Evolutionary conservation across 2,888 invertebrate genomes (phyloP), one percentile per base, ranked within the genome.

Genomic region (Apomyelois bistriatella): DNA sequence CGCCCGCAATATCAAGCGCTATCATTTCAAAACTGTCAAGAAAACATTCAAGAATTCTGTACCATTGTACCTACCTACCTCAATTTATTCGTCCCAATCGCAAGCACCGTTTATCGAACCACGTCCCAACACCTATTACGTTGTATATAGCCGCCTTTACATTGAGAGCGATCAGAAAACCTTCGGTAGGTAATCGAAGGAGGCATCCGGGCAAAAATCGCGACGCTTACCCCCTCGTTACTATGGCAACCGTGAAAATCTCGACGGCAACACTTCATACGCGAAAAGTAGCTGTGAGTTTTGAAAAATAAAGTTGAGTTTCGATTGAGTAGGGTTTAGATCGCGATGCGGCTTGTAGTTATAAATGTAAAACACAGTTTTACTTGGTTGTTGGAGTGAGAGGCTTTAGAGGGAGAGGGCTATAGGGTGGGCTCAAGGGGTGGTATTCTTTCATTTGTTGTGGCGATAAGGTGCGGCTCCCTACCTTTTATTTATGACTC

Each of bases 291-390:
- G 61, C 69, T 61, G 49, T 70, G 75, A 64, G 42, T 17, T 42
- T 53, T 48, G 28, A n/a, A 5, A n/a, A 60, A 30, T 32, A 49
- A 48, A 46, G 66, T 70, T 75, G 53, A 65, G 66, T 64, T 55
- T 53, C 55, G 56, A 59, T 60, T 52, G 59, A 58, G 62, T 60
- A 58, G 57, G 42, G 7, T 13, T 22, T 5, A 36, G n/a, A 12
- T 28, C 35, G 36, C 43, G 43, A 74, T 76, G 73, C 66, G 72
- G 77, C 79, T 79, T 86, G 90, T 87, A 87, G 80, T 86, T 87
- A 89, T 90, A 90, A 90, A 90, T 90, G 90, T 90, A 89, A 89
- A 89, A 88, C 89, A 83, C 66, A 69, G 78, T 78, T 85, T 84
- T 79, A 52, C 52, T 61, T 64, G 63, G 62, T 73, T 67, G 76